A percentile compares a stretch with the other conserved stretches of the same genome.
These are phyloP conservation scores for Sciurus niger DNA, from an alignment of 2,113 vertebrate species.

Conservation along the genomic window DNA sequence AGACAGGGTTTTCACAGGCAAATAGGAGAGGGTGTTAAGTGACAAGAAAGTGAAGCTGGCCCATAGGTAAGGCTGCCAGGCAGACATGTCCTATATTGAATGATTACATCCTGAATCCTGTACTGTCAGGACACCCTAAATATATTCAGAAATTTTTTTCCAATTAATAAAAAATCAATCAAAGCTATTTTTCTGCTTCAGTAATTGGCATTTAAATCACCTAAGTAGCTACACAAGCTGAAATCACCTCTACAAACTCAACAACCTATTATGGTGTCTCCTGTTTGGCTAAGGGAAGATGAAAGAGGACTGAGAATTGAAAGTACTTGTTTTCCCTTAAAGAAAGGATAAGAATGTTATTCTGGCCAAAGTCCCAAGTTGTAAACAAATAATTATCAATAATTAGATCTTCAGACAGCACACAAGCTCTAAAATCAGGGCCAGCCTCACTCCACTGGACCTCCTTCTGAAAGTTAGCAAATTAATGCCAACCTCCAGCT, in stretches of 20 bases:
- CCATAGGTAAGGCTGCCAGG: not conserved
- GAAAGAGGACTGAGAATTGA: not conserved
- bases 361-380: not conserved
- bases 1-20: not conserved
- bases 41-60: not conserved
- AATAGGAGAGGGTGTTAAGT: not conserved
- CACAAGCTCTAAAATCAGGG: not conserved
- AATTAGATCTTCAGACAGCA: not conserved
- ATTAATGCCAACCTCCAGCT: not conserved
- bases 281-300: not conserved
- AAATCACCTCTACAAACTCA: not conserved
- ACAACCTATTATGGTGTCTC: not conserved
- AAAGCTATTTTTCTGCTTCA: not conserved
- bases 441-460: not conserved
- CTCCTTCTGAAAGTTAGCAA: conserved; percentile 5
- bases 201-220: not conserved
- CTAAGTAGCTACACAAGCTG: not conserved
- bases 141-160: not conserved
- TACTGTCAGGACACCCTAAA: not conserved
- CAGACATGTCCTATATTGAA: not conserved
- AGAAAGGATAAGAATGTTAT: not conserved
- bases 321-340: conserved; percentile 1
- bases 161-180: not conserved
- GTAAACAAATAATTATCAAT: not conserved
- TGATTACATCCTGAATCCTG: not conserved